Evolutionary conservation across 2,888 invertebrate genomes (phyloP).

Genomic region (Lasioglossum pauxillum): DNA sequence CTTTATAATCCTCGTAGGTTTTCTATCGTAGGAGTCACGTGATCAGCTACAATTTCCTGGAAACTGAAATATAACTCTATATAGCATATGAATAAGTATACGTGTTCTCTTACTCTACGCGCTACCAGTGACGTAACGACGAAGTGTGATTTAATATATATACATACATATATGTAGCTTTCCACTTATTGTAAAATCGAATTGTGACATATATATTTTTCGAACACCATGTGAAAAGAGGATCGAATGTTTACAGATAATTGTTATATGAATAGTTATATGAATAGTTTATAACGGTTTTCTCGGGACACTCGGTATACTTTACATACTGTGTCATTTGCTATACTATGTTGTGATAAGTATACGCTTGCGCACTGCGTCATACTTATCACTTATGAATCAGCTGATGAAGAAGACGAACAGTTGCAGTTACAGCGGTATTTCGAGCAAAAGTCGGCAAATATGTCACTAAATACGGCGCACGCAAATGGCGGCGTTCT

Average conservation of each 20-base stretch:
- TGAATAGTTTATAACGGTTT: background rate
- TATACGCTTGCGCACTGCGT: slow-evolving; percentile 68
- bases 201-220: background rate
- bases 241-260: background rate
- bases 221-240: background rate
- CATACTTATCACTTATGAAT: slow-evolving; percentile 76
- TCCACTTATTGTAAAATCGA: background rate
- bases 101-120: background rate
- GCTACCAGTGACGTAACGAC: background rate
- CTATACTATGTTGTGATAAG: slow-evolving; percentile 23
- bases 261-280: background rate
- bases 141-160: background rate
- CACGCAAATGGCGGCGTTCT: slow-evolving; percentile 97
- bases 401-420: slow-evolving; percentile 73
- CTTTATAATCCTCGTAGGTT: background rate
- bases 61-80: background rate
- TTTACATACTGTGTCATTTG: slow-evolving; percentile 6
- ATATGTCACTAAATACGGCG: slow-evolving; percentile 98
- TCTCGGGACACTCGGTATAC: background rate
- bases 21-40: background rate
- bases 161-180: background rate
- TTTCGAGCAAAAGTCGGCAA: slow-evolving; percentile 63
- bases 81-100: background rate
- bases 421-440: slow-evolving; percentile 41
- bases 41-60: background rate